These are phyloP conservation scores for Protodeltote pygarga DNA, from an alignment of 2,888 invertebrate genomes.

Conservation along the genomic window DNA sequence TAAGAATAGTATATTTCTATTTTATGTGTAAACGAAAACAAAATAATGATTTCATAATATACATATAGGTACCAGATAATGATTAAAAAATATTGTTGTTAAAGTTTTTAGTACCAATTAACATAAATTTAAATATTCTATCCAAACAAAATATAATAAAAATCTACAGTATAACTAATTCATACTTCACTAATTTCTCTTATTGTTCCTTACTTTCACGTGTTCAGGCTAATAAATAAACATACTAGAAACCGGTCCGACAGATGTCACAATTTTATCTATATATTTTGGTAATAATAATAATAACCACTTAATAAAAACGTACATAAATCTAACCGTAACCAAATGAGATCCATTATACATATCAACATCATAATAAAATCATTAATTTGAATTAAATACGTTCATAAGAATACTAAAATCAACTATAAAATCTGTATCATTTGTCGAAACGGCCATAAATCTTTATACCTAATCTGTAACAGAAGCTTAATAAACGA, in stretches of 20 bases:
- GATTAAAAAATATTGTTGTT: conserved; percentile 20
- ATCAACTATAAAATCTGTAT: conserved; percentile 33
- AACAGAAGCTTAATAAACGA: conserved; percentile 30
- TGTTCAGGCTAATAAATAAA: conserved; percentile 7
- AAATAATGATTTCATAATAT: conserved; percentile 7
- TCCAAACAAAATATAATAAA: too few species aligned
- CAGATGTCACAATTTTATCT: conserved; percentile 25
- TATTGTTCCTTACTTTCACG: conserved; percentile 24
- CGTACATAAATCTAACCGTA: conserved; percentile 43
- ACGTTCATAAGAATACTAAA: conserved; percentile 24
- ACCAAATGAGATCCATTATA: conserved; percentile 34
- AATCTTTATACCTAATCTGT: conserved; percentile 33
- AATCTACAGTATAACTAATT: too few species aligned
- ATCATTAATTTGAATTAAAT: conserved; percentile 31
- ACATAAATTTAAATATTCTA: conserved; percentile 28
- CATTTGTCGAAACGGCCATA: conserved; percentile 36
- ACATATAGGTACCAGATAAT: conserved; percentile 10
- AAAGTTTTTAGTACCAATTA: conserved; percentile 22
- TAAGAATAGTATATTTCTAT: too few species aligned
- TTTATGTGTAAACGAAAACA: conserved; percentile 4
- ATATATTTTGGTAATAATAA: conserved; percentile 15
- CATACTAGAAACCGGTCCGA: conserved; percentile 10
- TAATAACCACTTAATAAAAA: conserved; percentile 5
- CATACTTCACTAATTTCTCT: neutral
- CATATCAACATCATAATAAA: conserved; percentile 32